Evolutionary conservation across 2,888 invertebrate species (phyloP).

Genomic region (Branchinecta sandiegonensis): DNA sequence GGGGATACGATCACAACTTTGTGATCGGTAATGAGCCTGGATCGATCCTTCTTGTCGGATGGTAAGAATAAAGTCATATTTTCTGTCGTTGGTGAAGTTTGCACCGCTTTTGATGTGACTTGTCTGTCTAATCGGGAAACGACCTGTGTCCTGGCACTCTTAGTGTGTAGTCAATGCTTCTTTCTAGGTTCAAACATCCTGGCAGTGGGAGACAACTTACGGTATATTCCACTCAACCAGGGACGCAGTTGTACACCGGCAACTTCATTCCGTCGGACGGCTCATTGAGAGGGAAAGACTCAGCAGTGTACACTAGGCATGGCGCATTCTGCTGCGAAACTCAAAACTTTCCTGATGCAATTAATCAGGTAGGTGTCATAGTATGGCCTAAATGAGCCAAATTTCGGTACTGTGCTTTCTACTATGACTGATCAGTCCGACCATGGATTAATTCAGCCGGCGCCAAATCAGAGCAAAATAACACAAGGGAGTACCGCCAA

Average conservation of each 20-base stretch:
- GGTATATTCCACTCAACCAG: conserved; percentile 71
- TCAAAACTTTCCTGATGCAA: conserved; percentile 80
- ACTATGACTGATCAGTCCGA: too few species aligned
- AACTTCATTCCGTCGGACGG: conserved; percentile 50
- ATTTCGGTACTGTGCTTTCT: too few species aligned
- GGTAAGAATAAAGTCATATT: too few species aligned
- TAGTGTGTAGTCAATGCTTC: neutral
- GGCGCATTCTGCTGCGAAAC: conserved; percentile 77
- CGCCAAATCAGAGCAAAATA: too few species aligned
- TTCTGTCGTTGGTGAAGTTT: too few species aligned
- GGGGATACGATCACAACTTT: conserved; percentile 70
- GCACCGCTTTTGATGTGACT: too few species aligned
- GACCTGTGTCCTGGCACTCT: too few species aligned
- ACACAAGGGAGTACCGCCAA: too few species aligned
- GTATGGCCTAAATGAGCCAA: too few species aligned
- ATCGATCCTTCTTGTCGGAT: neutral
- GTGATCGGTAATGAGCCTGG: conserved; percentile 45
- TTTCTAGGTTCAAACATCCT: conserved; percentile 47
- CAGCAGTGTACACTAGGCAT: conserved; percentile 53
- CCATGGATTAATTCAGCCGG: too few species aligned
- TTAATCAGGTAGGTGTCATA: conserved; percentile 50
- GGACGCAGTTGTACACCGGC: conserved; percentile 76
- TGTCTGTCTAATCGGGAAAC: too few species aligned
- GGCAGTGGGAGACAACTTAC: conserved; percentile 56
- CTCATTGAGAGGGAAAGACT: conserved; percentile 51